Percentiles rank a stretch among this genome's conserved stretches.
Conservation (phyloP, 2,888 invertebrate genomes). For the Drosophila flavopinicola region DNA sequence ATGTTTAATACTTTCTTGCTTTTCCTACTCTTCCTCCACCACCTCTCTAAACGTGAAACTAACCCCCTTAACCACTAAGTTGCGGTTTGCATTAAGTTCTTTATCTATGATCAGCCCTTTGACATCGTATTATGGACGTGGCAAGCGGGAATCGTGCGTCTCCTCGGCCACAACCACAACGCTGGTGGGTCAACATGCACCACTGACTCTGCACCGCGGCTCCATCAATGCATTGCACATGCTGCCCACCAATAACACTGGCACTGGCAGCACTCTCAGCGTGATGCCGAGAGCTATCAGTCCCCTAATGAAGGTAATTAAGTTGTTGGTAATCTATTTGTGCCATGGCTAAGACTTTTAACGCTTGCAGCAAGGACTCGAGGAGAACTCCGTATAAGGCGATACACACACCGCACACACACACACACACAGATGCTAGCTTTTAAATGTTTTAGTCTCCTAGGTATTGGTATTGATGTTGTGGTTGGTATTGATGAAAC, state of each 20-base stretch:
- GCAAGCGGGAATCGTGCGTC: conserved; percentile 89
- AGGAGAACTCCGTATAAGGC: conserved; percentile 83
- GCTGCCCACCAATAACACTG: conserved; percentile 66
- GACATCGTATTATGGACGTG: conserved; percentile 87
- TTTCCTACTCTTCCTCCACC: not conserved
- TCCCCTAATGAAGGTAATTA: conserved; percentile 84
- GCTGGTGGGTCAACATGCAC: conserved; percentile 85
- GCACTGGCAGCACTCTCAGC: conserved; percentile 69
- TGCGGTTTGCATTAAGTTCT: conserved; percentile 31
- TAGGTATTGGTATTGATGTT: conserved; percentile 25
- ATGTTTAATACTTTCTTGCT: not conserved
- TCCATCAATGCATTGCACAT: conserved; percentile 83
- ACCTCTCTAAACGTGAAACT: not conserved
- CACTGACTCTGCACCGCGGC: conserved; percentile 81
- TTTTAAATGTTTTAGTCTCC: conserved; percentile 38
- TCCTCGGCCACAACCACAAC: conserved; percentile 93
- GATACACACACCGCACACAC: not conserved
- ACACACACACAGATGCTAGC: conserved; percentile 4
- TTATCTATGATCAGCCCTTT: conserved; percentile 86
- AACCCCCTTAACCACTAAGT: conserved; percentile 2
- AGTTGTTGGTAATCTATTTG: not conserved
- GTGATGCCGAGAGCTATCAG: conserved; percentile 82
- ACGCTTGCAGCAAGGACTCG: conserved; percentile 80
- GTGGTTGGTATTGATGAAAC: conserved; percentile 32
- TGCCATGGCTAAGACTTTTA: conserved; percentile 7